Percentiles rank a stretch among this genome's conserved stretches.
Evolutionary conservation across 2,113 vertebrate species (phyloP).

Genomic region (Ivindomyrus marchei): DNA sequence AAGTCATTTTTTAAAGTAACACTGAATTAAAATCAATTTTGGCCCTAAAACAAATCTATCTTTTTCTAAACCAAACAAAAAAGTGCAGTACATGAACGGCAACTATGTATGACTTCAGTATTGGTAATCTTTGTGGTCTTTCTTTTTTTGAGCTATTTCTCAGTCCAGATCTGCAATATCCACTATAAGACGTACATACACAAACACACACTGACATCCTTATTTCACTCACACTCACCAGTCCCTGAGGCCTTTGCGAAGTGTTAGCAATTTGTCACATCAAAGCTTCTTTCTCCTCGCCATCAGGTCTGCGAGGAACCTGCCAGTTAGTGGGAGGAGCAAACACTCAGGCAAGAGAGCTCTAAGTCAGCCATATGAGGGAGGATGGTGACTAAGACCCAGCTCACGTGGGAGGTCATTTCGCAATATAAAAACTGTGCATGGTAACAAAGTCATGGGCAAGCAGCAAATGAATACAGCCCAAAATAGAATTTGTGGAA

Average conservation of each 20-base stretch:
- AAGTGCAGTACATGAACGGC: constrained; percentile 20
- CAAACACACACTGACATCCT: neutral
- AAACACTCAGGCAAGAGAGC: constrained; percentile 47
- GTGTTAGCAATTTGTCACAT: neutral
- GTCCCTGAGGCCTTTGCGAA: neutral
- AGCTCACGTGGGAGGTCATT: constrained; percentile 60
- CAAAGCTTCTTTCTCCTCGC: neutral
- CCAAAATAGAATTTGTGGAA: constrained; percentile 40
- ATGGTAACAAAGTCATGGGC: constrained; percentile 21
- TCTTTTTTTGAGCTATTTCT: neutral
- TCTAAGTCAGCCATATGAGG: constrained; percentile 40
- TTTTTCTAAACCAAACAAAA: neutral
- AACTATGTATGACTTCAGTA: neutral
- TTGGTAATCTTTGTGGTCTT: neutral
- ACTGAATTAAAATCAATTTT: neutral
- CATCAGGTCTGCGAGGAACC: neutral
- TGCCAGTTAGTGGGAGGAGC: constrained; percentile 38
- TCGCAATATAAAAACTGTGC: constrained; percentile 54
- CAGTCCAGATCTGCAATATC: neutral
- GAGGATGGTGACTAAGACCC: constrained; percentile 63
- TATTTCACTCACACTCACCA: constrained; percentile 18
- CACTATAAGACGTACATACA: neutral
- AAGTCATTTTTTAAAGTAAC: neutral
- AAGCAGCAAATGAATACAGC: constrained; percentile 27
- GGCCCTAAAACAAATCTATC: neutral